A percentile compares a stretch with the other conserved stretches of the same genome.
Evolutionary conservation across 2,888 invertebrate genomes (phyloP).

Genomic region (Latrodectus hesperus): DNA sequence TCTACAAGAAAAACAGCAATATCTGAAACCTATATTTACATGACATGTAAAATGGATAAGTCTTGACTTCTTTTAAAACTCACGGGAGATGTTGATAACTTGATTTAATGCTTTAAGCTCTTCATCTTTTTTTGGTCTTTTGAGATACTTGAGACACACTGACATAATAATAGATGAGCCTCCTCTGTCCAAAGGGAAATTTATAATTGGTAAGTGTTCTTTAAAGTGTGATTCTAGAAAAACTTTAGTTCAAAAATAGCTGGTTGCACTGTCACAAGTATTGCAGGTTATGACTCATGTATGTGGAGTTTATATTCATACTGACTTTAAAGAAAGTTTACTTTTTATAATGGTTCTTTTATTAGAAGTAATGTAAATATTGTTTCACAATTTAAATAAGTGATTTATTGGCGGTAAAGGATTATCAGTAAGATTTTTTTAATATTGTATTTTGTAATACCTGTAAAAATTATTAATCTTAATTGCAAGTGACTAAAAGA

Average conservation of each 20-base stretch:
- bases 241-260: constrained; percentile 47
- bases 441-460: too few relatives aligned
- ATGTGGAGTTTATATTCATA: too few relatives aligned
- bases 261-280: constrained; percentile 6
- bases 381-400: too few relatives aligned
- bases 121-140: constrained; percentile 15
- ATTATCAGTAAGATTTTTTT: too few relatives aligned
- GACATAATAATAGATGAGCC: constrained; percentile 54
- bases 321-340: too few relatives aligned
- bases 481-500: too few relatives aligned
- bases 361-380: too few relatives aligned
- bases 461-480: too few relatives aligned
- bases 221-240: constrained; percentile 51
- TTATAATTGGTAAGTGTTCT: constrained; percentile 46
- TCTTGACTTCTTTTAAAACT: background rate
- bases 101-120: background rate
- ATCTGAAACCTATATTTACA: background rate
- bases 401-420: too few relatives aligned
- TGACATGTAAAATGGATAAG: background rate
- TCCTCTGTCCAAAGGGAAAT: constrained; percentile 34
- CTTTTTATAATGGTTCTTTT: too few relatives aligned
- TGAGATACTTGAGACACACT: constrained; percentile 38
- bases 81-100: background rate
- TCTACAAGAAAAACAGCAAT: too few relatives aligned
- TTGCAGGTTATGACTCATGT: background rate